Evolutionary conservation across 1,140 invertebrate species (phyloP), one percentile per base, ranked within the genome.

Genomic region (Amphibalanus amphitrite): DNA sequence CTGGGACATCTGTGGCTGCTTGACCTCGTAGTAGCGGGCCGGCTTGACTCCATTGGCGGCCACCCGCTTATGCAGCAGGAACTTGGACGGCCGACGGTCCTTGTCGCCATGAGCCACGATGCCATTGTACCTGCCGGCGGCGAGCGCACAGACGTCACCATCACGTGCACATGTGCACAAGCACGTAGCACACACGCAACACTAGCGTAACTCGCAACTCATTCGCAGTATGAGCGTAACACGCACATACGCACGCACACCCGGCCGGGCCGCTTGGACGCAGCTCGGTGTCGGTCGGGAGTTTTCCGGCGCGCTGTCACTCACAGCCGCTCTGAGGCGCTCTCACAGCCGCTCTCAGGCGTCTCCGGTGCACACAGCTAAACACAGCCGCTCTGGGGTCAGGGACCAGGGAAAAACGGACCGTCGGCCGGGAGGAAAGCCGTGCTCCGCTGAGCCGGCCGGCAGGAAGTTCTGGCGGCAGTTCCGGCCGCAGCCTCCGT

Each of bases 1-100:
- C 65, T 67, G 3, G 1, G 65, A 67, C 65, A 67, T 91, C 87
- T 77, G 93, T 87, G 77, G 93, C 89, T 85, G 93, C 79, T 81
- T 92, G 72, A 97, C 94, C 73, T 95, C 88, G 81, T 98, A 97
- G 82, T 97, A 93, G 80, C 91, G 92, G 68, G 90, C 94, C 76
- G 92, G 88, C 78, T 93, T 93, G 29, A 98, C 94, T 47, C 95
- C 95, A 82, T 96, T 98, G 40, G 94, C 84, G 73, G 85, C 83
- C 71, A 86, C 84, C 76, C 93, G 85, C 80, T 93, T 89, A 80
- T 88, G 89, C 29, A 98, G 82, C 71, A 94, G 86, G 83, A 97
- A 97, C 84, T 97, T 97, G 82, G 92, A 96, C 78, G 91, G 86
- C 77, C 91, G 86, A 70, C 95, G 84, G 23, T 93, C 93, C 76